Percentiles rank a stretch among this genome's conserved stretches.
Evolutionary conservation across 2,113 vertebrate species (phyloP).

Genomic region (Oriolus oriolus): DNA sequence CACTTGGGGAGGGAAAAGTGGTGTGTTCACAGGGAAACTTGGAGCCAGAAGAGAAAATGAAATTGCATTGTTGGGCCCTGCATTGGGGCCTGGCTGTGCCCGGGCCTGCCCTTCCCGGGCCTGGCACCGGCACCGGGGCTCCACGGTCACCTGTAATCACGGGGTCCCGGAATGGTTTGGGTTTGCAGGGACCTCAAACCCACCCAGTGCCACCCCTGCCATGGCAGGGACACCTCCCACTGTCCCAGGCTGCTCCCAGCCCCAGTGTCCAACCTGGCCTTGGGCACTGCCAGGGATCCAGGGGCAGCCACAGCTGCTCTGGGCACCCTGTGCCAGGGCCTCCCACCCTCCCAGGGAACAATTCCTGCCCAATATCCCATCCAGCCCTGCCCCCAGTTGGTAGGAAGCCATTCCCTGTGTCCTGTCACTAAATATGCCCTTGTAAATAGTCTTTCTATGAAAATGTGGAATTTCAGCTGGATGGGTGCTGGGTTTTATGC

Average conservation of each 20-base stretch:
- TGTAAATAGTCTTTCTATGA: neutral
- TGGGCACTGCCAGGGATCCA: neutral
- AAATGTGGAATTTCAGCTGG: conserved; percentile 4
- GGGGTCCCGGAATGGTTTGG: fast-evolving
- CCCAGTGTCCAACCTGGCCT: neutral
- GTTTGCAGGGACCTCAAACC: fast-evolving
- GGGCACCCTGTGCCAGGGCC: neutral
- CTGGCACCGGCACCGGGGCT: fast-evolving
- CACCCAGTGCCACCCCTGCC: neutral
- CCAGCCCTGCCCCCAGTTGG: fast-evolving
- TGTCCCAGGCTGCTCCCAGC: neutral
- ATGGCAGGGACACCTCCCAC: neutral
- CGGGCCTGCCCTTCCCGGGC: neutral
- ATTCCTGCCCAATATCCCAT: neutral
- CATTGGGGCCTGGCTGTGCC: neutral
- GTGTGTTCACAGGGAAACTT: neutral
- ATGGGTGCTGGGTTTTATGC: neutral
- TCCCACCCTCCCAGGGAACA: neutral
- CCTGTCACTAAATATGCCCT: neutral
- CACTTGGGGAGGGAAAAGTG: neutral
- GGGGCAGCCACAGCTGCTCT: neutral
- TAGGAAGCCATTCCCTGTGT: fast-evolving
- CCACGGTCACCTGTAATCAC: fast-evolving
- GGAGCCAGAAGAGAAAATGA: neutral
- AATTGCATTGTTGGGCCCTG: neutral